Evolutionary conservation across 92 coral and sea anemone genomes (phyloP), one percentile per base, ranked within the genome.

Genomic region (Epizoanthus scotinus): DNA sequence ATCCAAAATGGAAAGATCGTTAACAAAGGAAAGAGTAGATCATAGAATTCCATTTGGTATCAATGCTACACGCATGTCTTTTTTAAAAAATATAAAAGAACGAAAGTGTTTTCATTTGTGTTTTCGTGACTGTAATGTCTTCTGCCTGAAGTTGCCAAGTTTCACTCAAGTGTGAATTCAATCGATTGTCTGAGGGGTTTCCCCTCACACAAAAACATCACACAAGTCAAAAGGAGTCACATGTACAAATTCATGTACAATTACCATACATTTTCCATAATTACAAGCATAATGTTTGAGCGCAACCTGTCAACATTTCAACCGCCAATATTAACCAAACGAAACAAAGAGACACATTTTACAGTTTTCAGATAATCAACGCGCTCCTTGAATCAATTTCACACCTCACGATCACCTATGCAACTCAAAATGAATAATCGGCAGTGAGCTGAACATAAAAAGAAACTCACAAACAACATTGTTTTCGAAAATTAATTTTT

Each of bases 141-240:
- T 8, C 36, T 21, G 19, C 9, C 6, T 1, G 9, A 13, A 20
- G 24, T 49, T 14, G 44, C 22, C 12, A n/a, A n/a, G 31, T 27
- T 29, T 65, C 31, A 65, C 9, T 65, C 17, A 10, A 18, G 20
- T 65, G n/a, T 65, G 24, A 65, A 21, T 15, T 13, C 3, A 31
- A 14, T 42, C 38, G 17, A 65, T 65, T 29, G 19, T 42, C 21
- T 42, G 2, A 10, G 70, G 78, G 78, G 78, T 71, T 71, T 71
- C 53, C 78, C 78, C 78, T 71, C 42, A 25, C 62, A 71, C 36
- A 50, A 71, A 26, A 14, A 65, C 31, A 28, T 27, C 19, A 22
- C 28, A 6, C 53, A 49, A 1, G n/a, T n/a, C 14, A 53, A 7
- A n/a, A n/a, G n/a, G n/a, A 19, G 29, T 14, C 78, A 53, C 31